Percentiles rank a stretch among this genome's conserved stretches.
Evolutionary conservation across 2,797 vertebrate species (phyloP).

Genomic region (Yasuhikotakia modesta): DNA sequence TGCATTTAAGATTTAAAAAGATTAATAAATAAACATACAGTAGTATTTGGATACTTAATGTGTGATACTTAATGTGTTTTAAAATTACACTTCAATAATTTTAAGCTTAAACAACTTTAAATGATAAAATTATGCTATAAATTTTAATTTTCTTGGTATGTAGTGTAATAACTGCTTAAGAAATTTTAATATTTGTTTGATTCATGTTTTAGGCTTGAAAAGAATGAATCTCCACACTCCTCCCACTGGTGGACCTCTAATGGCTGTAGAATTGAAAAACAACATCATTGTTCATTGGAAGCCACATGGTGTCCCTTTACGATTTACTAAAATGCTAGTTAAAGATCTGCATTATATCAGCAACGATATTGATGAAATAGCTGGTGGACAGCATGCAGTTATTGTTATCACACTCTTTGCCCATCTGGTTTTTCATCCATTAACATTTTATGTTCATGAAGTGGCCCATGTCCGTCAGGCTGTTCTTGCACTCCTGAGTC

Average conservation of each 20-base stretch:
- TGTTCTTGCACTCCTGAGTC: background rate
- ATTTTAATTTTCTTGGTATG: no score
- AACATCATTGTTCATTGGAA: constrained; percentile 26
- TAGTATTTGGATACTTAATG: no score
- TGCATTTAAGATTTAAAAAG: no score
- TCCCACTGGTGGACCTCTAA: background rate
- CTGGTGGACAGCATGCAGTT: constrained; percentile 26
- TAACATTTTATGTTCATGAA: constrained; percentile 34
- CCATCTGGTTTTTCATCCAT: constrained; percentile 50
- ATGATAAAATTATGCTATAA: no score
- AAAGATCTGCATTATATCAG: background rate
- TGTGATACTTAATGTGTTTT: no score
- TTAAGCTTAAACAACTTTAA: no score
- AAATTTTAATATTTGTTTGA: background rate
- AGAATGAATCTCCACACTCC: constrained; percentile 9
- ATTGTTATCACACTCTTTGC: constrained; percentile 53
- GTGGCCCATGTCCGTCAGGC: constrained; percentile 41
- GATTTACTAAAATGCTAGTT: background rate
- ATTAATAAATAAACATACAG: no score
- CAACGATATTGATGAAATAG: constrained; percentile 28
- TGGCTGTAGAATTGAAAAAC: constrained; percentile 10
- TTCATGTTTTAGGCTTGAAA: constrained; percentile 4
- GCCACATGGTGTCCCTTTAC: constrained; percentile 6
- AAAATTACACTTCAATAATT: no score
- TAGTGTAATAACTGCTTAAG: no score